These are phyloP conservation scores for Drosophila paramelanica DNA, from an alignment of 2,888 invertebrate genomes.

Conservation along the genomic window DNA sequence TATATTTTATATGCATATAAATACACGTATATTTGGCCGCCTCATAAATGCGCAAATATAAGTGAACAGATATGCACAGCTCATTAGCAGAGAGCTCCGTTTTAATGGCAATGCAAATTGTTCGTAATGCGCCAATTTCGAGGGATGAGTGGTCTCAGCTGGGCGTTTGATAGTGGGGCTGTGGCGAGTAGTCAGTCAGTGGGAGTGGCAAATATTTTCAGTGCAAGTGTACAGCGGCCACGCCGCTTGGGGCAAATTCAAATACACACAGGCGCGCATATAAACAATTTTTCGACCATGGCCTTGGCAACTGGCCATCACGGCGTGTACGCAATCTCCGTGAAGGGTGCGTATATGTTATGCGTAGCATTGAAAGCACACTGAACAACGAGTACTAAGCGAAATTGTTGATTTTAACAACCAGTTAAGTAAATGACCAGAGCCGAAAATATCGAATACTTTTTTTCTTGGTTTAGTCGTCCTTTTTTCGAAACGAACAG, in stretches of 20 bases:
- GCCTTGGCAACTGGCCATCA: conserved; percentile 40
- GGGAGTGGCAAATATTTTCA: not conserved
- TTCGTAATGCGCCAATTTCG: conserved; percentile 20
- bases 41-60: not conserved
- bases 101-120: conserved; percentile 33
- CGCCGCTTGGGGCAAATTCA: conserved; percentile 6
- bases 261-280: not conserved
- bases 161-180: not conserved
- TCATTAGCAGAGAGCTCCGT: conserved; percentile 27
- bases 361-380: conserved; percentile 12
- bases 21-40: not conserved
- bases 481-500: no score
- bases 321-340: conserved; percentile 45
- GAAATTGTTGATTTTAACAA: conserved; percentile 3
- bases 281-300: conserved; percentile 28
- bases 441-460: not conserved
- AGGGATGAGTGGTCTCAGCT: conserved; percentile 3
- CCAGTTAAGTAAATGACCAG: conserved; percentile 2
- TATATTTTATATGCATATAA: not conserved
- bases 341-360: not conserved
- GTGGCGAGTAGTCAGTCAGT: not conserved
- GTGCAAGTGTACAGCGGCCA: conserved; percentile 22
- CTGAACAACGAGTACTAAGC: not conserved
- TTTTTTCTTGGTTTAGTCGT: no score
- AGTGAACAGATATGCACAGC: conserved; percentile 7